Percentiles rank a stretch among this genome's conserved stretches.
Evolutionary conservation across 2,797 vertebrate species (phyloP).

Genomic region (Gymnodraco acuticeps): DNA sequence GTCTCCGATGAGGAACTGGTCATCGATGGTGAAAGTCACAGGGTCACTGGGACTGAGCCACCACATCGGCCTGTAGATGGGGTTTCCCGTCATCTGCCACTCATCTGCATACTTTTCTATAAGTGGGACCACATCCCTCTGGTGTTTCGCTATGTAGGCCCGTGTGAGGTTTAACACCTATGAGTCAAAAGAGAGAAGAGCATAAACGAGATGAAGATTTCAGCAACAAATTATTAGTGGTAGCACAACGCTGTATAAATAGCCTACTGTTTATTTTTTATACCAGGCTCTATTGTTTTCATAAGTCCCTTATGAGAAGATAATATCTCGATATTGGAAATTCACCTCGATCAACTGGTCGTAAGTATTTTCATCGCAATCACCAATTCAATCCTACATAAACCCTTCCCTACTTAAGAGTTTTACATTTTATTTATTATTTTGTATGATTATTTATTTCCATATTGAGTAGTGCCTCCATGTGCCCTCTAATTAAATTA

Average conservation of each 20-base stretch:
- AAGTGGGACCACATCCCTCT: constrained; percentile 86
- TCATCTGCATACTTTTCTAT: constrained; percentile 87
- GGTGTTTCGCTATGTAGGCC: constrained; percentile 87
- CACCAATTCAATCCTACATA: no score
- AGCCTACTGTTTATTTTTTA: no score
- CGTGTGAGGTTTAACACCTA: constrained; percentile 90
- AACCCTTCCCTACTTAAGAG: background rate
- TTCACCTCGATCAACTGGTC: no score
- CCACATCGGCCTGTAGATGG: constrained; percentile 92
- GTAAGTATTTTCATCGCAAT: no score
- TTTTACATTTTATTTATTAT: background rate
- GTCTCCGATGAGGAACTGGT: constrained; percentile 94
- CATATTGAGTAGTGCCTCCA: background rate
- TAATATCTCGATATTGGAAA: no score
- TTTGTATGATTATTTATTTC: background rate
- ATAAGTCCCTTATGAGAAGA: no score
- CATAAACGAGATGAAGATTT: background rate
- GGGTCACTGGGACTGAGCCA: constrained; percentile 91
- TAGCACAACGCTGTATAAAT: no score
- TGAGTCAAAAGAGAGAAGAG: background rate
- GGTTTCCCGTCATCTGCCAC: constrained; percentile 84
- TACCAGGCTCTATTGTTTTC: no score
- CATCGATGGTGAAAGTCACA: constrained; percentile 86
- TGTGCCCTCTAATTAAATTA: background rate
- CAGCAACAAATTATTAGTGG: background rate